Conservation (phyloP, 2,888 invertebrate species). For the Microctonus hyperodae region DNA sequence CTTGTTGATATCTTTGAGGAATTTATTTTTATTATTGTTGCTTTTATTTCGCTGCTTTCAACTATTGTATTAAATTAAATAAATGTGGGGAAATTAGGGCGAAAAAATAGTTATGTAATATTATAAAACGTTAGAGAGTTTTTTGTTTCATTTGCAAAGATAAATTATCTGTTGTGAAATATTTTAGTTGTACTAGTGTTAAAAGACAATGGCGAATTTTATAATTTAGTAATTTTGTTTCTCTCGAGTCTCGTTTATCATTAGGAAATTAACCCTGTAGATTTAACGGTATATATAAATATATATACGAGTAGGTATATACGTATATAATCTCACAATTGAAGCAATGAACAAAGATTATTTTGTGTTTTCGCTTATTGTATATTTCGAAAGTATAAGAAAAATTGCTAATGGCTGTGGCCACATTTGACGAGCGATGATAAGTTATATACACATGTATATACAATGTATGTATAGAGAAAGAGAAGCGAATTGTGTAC, state of each 20-base stretch:
- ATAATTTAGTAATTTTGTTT: not conserved
- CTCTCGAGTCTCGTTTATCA: not conserved
- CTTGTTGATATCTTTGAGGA: not conserved
- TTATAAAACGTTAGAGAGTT: not conserved
- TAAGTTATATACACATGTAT: conserved; percentile 17
- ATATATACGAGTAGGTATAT: too few species aligned
- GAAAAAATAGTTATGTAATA: not conserved
- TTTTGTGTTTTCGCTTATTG: not conserved
- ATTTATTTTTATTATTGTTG: not conserved
- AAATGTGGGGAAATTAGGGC: not conserved
- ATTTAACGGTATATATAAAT: not conserved
- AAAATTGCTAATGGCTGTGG: conserved; percentile 30
- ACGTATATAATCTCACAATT: not conserved
- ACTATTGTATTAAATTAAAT: not conserved
- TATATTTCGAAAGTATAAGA: conserved; percentile 32
- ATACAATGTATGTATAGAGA: conserved; percentile 26
- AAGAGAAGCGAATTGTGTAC: not conserved
- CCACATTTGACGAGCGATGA: conserved; percentile 36
- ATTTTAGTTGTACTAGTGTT: conserved; percentile 17
- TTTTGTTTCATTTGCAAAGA: not conserved
- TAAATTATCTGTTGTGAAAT: not conserved
- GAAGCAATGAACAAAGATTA: not conserved
- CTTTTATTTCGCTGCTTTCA: not conserved
- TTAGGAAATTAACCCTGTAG: not conserved
- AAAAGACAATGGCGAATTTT: not conserved